Percentiles rank a stretch among this genome's conserved stretches.
Conservation (phyloP, 1,140 invertebrate species). For the Hyles vespertilio region DNA sequence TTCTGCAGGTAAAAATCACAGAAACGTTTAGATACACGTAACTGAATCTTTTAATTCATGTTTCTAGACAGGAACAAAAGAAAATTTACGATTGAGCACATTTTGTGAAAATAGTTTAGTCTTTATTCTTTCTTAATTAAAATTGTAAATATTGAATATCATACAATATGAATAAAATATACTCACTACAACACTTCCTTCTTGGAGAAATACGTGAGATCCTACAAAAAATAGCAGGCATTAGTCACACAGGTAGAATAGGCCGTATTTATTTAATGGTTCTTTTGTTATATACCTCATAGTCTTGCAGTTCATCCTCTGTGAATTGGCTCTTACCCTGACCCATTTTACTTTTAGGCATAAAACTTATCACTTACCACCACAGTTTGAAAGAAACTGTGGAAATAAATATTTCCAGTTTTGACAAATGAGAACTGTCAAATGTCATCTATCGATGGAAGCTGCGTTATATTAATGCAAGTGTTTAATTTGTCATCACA, state of each 20-base stretch:
- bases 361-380: too few species aligned
- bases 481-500: slow-evolving; percentile 5
- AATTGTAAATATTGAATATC: neutral
- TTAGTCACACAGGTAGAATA: slow-evolving; percentile 17
- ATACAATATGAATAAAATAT: slow-evolving; percentile 19
- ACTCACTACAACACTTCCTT: slow-evolving; percentile 94
- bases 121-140: too few species aligned
- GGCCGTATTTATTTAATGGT: neutral
- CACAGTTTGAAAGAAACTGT: too few species aligned
- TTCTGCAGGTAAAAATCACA: too few species aligned
- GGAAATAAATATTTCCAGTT: too few species aligned
- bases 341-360: slow-evolving; percentile 77
- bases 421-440: neutral
- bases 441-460: neutral
- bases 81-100: too few species aligned
- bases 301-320: slow-evolving; percentile 92
- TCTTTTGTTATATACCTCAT: slow-evolving; percentile 79
- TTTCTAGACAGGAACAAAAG: too few species aligned
- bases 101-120: too few species aligned
- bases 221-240: slow-evolving; percentile 76
- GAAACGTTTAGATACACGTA: too few species aligned
- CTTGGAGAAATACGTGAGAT: slow-evolving; percentile 93
- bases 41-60: too few species aligned
- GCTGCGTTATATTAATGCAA: slow-evolving; percentile 2
- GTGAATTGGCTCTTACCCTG: slow-evolving; percentile 88